Evolutionary conservation across 1,140 invertebrate genomes (phyloP).

Genomic region (Drosophila ercepeae): DNA sequence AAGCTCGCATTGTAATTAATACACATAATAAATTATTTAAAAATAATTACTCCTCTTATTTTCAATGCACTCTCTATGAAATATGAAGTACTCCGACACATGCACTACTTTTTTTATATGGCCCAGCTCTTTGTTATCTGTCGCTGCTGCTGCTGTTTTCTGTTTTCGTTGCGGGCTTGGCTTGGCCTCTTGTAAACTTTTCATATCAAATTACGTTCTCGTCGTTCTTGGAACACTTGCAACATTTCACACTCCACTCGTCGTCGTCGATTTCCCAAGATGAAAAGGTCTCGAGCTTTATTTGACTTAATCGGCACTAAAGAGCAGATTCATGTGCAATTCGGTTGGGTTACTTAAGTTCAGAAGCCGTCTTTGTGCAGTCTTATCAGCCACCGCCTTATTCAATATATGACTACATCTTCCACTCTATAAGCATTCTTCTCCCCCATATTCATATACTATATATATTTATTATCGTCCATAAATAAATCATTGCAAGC

Average conservation of each 20-base stretch:
- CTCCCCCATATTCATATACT: neutral
- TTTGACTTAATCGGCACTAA: constrained; percentile 35
- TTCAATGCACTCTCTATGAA: constrained; percentile 32
- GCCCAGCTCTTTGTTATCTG: constrained; percentile 64
- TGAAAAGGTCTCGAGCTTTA: constrained; percentile 45
- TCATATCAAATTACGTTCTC: constrained; percentile 70
- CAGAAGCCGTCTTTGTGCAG: constrained; percentile 13
- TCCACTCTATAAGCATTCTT: neutral
- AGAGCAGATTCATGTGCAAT: constrained; percentile 26
- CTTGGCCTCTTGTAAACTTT: constrained; percentile 76
- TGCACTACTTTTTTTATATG: neutral
- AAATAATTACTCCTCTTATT: constrained; percentile 50
- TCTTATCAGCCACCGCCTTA: constrained; percentile 22
- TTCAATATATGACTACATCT: constrained; percentile 13
- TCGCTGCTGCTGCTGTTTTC: too few species aligned
- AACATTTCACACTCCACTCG: constrained; percentile 45
- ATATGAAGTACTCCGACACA: constrained; percentile 37
- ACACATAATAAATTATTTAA: constrained; percentile 73
- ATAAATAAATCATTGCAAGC: constrained; percentile 28
- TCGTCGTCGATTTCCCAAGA: constrained; percentile 59
- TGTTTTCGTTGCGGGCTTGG: constrained; percentile 6
- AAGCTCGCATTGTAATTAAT: constrained; percentile 59
- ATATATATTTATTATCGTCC: neutral
- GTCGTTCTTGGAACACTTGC: constrained; percentile 67
- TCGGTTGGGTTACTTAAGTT: constrained; percentile 33